Conservation (phyloP, 2,888 invertebrate genomes). For the Coremacera marginata region DNA sequence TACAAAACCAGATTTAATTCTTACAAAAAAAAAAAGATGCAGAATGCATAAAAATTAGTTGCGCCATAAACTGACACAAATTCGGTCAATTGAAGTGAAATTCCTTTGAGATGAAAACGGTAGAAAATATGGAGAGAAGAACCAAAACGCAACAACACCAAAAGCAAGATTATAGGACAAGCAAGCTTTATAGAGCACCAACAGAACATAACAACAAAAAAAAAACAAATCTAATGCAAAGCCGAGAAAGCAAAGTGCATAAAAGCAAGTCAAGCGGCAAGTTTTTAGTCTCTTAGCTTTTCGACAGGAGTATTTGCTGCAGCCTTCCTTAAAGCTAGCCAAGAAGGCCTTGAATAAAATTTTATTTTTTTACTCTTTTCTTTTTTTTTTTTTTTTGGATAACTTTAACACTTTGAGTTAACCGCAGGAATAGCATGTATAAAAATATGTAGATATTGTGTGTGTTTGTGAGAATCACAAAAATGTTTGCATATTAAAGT, state of each 20-base stretch:
- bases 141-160: neutral
- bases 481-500: too few relatives aligned
- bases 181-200: too few relatives aligned
- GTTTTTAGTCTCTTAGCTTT: neutral
- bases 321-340: too few relatives aligned
- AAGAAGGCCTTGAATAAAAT: too few relatives aligned
- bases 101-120: conserved; percentile 14
- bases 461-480: too few relatives aligned
- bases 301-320: neutral
- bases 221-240: neutral
- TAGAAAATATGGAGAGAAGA: neutral
- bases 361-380: too few relatives aligned
- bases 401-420: too few relatives aligned
- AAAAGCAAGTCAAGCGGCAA: neutral
- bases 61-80: conserved; percentile 12
- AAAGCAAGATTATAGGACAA: neutral
- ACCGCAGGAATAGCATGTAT: too few relatives aligned
- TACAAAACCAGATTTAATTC: too few relatives aligned
- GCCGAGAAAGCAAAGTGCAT: neutral
- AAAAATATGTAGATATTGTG: too few relatives aligned
- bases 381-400: too few relatives aligned
- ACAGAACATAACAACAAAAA: too few relatives aligned
- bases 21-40: neutral
- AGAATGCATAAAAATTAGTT: neutral
- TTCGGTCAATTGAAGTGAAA: conserved; percentile 25